Evolutionary conservation across 2,888 invertebrate genomes (phyloP).

Genomic region (Homarus gammarus): DNA sequence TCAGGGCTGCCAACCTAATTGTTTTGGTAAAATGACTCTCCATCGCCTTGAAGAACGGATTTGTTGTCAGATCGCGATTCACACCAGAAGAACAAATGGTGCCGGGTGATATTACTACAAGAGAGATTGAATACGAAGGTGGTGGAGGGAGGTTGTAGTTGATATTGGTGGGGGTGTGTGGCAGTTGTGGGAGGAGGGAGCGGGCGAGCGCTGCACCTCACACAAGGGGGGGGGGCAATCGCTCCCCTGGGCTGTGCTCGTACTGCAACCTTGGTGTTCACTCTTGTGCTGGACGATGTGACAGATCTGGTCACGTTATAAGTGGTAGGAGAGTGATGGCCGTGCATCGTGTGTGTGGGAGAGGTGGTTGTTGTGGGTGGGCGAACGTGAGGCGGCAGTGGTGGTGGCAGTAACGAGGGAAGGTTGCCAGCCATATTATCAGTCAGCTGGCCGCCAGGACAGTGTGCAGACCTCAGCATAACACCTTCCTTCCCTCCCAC

Average conservation of each 20-base stretch:
- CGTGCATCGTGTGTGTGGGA: not conserved
- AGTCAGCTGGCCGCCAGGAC: constrained; percentile 43
- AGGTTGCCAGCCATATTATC: not conserved
- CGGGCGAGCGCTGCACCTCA: constrained; percentile 17
- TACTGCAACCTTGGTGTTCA: not conserved
- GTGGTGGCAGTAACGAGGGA: no score
- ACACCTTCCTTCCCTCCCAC: not conserved
- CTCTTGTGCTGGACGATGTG: not conserved
- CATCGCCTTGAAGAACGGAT: no score
- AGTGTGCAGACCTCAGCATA: not conserved
- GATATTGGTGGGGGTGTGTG: not conserved
- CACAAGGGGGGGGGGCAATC: constrained; percentile 35
- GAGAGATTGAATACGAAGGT: not conserved
- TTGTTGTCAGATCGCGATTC: no score
- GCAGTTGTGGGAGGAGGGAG: not conserved
- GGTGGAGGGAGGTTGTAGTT: not conserved
- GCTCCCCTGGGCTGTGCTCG: constrained; percentile 39
- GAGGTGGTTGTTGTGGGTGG: not conserved
- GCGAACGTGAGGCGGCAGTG: not conserved
- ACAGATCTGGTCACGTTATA: not conserved
- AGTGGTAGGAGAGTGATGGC: not conserved
- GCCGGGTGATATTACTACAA: no score
- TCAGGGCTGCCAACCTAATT: constrained; percentile 39
- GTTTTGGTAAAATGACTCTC: no score
- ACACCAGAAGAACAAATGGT: no score